phyloP scores from a whole-genome alignment of 2,888 invertebrate genomes.

The Platycheirus rosarum region DNA sequence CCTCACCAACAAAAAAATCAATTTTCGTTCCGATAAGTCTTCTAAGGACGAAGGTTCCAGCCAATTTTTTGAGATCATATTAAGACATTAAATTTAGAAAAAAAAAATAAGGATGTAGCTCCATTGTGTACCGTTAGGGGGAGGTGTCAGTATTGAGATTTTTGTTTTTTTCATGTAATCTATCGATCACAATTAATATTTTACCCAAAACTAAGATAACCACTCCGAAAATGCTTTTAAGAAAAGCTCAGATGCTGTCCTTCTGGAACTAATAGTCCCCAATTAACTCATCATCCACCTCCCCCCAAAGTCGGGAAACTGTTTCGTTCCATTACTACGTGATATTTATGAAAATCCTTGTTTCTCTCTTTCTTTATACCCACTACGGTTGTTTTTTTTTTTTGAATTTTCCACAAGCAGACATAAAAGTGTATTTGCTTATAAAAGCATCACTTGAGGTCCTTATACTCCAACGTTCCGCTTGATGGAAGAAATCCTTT shows the following conservation, averaged over 20 bases:
- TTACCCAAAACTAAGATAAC: slow-evolving; percentile 51
- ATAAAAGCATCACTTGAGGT: slow-evolving; percentile 66
- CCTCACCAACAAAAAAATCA: slow-evolving; percentile 31
- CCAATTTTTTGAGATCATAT: slow-evolving; percentile 5
- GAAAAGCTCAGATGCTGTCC: slow-evolving; percentile 39
- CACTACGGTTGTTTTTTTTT: not conserved
- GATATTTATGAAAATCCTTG: slow-evolving; percentile 13
- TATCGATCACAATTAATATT: slow-evolving; percentile 61
- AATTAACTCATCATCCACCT: slow-evolving; percentile 15
- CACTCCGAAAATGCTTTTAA: slow-evolving; percentile 22
- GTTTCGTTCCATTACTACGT: slow-evolving; percentile 45
- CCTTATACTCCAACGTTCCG: slow-evolving; percentile 33
- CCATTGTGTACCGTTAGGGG: slow-evolving; percentile 8
- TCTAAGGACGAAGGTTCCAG: not conserved
- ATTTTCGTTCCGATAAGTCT: slow-evolving; percentile 47
- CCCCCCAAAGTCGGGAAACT: slow-evolving; percentile 13
- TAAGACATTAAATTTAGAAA: slow-evolving; percentile 19
- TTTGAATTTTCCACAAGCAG: slow-evolving; percentile 26
- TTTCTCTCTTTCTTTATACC: slow-evolving; percentile 15
- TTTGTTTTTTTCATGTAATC: slow-evolving; percentile 29
- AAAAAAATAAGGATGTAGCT: slow-evolving; percentile 11
- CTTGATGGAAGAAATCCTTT: slow-evolving; percentile 49
- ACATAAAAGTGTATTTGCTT: slow-evolving; percentile 65
- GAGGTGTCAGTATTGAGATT: too few species aligned
- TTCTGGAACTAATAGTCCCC: slow-evolving; percentile 25